phyloP scores from a whole-genome alignment of 2,113 vertebrate species.

The Hyaena hyaena region DNA sequence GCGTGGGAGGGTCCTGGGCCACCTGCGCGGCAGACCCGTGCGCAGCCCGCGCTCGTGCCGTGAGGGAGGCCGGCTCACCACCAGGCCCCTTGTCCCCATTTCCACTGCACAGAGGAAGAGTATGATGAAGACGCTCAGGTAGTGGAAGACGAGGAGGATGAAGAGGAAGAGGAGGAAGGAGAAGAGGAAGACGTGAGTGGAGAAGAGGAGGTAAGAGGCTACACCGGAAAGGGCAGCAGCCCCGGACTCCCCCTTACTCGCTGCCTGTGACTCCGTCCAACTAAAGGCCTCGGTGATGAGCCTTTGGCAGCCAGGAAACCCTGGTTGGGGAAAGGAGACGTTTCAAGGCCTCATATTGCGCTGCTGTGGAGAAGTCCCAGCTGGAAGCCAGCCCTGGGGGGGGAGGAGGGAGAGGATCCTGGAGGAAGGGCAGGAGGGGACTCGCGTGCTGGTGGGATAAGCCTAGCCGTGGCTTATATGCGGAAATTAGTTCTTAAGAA shows the following conservation, averaged over 20 bases:
- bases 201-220: conserved; percentile 87
- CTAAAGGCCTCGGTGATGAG: accelerated
- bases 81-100: not conserved
- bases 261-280: not conserved
- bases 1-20: too few species aligned
- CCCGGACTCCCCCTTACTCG: not conserved
- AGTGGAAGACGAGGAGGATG: conserved; percentile 95
- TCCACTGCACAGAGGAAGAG: conserved; percentile 89
- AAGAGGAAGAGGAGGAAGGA: conserved; percentile 94
- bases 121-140: conserved; percentile 94
- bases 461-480: not conserved
- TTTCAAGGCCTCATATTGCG: not conserved
- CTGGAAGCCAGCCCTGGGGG: not conserved
- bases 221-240: not conserved
- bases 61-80: not conserved
- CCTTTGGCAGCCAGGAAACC: not conserved
- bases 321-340: not conserved
- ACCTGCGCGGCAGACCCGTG: accelerated
- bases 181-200: conserved; percentile 93
- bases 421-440: not conserved
- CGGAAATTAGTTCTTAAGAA: not conserved
- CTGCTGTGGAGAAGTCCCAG: not conserved
- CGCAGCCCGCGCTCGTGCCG: not conserved
- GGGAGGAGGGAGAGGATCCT: not conserved
- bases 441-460: not conserved